Percentiles rank a stretch among this genome's conserved stretches.
These are phyloP conservation scores for Conomelus anceps DNA, from an alignment of 2,888 invertebrate genomes.

Conservation along the genomic window DNA sequence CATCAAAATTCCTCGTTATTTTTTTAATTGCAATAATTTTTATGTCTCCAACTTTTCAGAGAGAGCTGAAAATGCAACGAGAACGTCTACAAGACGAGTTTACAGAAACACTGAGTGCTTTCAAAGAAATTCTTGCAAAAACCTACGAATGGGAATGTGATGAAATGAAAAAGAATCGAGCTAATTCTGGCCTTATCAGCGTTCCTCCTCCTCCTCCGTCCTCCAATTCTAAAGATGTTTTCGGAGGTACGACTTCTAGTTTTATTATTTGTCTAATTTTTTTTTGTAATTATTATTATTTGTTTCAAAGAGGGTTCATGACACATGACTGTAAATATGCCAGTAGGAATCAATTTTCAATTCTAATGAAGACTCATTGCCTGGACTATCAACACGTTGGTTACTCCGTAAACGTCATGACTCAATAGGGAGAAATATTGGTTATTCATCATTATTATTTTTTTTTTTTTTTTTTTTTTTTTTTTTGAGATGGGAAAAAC, in stretches of 20 bases:
- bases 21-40: background rate
- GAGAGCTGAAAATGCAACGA: constrained; percentile 77
- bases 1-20: too few species aligned
- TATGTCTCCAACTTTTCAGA: constrained; percentile 42
- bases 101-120: constrained; percentile 77
- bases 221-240: constrained; percentile 18
- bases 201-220: constrained; percentile 32
- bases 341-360: too few species aligned
- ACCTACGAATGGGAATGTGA: constrained; percentile 89
- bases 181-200: constrained; percentile 42
- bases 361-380: too few species aligned
- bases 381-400: too few species aligned
- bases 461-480: too few species aligned
- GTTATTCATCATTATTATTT: too few species aligned
- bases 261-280: background rate
- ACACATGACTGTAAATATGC: too few species aligned
- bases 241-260: constrained; percentile 13
- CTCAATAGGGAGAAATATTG: too few species aligned
- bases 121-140: constrained; percentile 76
- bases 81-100: constrained; percentile 91
- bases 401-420: too few species aligned
- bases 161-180: constrained; percentile 70
- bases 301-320: too few species aligned
- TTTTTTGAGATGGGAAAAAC: too few species aligned
- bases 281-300: too few species aligned